Evolutionary conservation across 2,113 vertebrate species (phyloP).

Genomic region (Protobothrops flavoviridis): DNA sequence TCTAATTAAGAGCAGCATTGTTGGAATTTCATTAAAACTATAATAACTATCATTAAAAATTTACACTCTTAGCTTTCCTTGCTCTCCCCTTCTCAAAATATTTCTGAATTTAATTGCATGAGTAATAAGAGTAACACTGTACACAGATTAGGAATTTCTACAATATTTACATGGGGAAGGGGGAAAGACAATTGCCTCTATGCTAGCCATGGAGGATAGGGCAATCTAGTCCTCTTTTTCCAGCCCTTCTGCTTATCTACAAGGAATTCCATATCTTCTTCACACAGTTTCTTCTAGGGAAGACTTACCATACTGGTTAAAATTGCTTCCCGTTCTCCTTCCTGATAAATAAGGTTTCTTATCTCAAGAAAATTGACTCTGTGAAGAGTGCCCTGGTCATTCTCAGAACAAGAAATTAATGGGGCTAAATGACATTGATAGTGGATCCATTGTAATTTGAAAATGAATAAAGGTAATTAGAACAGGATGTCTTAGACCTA

Average conservation of each 20-base stretch:
- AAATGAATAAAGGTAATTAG: not conserved
- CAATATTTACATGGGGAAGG: not conserved
- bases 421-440: not conserved
- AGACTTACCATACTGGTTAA: not conserved
- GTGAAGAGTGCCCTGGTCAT: not conserved
- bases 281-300: not conserved
- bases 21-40: not conserved
- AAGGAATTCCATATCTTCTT: not conserved
- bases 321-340: not conserved
- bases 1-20: not conserved
- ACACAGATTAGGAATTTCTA: not conserved
- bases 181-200: not conserved
- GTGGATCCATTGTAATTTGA: not conserved
- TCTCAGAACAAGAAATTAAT: not conserved
- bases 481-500: not conserved
- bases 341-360: not conserved
- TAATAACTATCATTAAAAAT: not conserved
- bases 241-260: not conserved
- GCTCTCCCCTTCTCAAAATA: too few species aligned
- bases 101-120: too few species aligned
- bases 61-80: not conserved
- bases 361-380: not conserved
- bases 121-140: too few species aligned
- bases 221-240: not conserved
- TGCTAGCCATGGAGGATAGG: not conserved